Evolutionary conservation across 2,888 invertebrate species (phyloP).

Genomic region (Rotaria magnacalcarata): DNA sequence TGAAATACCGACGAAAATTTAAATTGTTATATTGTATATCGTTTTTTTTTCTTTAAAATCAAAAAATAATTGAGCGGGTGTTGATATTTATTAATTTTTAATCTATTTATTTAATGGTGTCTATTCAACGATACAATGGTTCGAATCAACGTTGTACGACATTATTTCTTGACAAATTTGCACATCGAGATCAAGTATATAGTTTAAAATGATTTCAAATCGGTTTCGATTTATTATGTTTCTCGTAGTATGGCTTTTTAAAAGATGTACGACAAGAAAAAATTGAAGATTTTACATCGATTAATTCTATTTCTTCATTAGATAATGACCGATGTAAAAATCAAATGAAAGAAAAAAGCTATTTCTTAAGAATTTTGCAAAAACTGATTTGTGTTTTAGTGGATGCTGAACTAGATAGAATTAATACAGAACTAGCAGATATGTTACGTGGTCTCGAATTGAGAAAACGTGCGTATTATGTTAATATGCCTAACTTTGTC

Average conservation of each 20-base stretch:
- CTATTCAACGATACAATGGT: not conserved
- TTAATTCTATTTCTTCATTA: not conserved
- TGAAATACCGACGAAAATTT: not conserved
- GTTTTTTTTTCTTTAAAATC: not conserved
- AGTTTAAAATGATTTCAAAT: not conserved
- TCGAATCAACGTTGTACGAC: not conserved
- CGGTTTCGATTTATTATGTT: not conserved
- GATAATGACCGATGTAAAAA: slow-evolving; percentile 2
- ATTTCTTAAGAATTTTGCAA: not conserved
- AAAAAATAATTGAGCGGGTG: not conserved
- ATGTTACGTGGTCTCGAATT: slow-evolving; percentile 27
- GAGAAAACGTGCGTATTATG: slow-evolving; percentile 31
- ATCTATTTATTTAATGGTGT: not conserved
- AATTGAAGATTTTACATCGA: not conserved
- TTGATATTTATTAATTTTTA: not conserved
- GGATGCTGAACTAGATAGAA: not conserved
- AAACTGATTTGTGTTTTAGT: not conserved
- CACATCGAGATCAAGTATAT: not conserved
- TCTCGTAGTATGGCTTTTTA: slow-evolving; percentile 3
- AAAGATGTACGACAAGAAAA: slow-evolving; percentile 5
- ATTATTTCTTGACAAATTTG: slow-evolving; percentile 22
- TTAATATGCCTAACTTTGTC: not conserved
- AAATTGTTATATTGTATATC: not conserved
- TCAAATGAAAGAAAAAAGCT: not conserved
- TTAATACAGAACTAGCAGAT: not conserved